Evolutionary conservation across 1,140 invertebrate genomes (phyloP).

Genomic region (Metopolophium dirhodum): DNA sequence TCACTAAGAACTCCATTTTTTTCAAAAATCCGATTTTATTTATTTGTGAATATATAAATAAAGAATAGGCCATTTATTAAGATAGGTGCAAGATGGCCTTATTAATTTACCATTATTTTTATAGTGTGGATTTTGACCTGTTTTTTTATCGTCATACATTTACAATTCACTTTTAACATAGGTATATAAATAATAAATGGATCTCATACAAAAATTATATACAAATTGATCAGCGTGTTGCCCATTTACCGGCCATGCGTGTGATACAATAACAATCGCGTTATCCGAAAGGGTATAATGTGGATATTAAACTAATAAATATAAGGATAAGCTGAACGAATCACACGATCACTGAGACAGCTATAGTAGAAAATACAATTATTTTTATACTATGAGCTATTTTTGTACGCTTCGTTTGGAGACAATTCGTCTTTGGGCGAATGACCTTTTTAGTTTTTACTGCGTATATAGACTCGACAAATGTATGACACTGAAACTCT

Average conservation of each 20-base stretch:
- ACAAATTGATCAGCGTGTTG: background rate
- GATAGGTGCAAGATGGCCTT: background rate
- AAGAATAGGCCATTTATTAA: no score
- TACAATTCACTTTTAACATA: background rate
- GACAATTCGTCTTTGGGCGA: constrained; percentile 6
- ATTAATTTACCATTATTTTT: background rate
- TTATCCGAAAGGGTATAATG: background rate
- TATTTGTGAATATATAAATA: background rate
- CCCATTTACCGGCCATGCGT: background rate
- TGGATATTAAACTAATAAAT: background rate
- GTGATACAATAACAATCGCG: background rate
- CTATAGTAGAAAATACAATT: background rate
- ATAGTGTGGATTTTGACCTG: background rate
- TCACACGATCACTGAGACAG: background rate
- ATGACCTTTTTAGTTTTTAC: background rate
- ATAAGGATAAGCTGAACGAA: constrained; percentile 1
- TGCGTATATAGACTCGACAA: background rate
- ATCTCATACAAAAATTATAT: background rate
- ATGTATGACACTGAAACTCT: background rate
- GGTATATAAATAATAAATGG: background rate
- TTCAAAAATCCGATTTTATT: background rate
- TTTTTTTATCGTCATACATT: background rate
- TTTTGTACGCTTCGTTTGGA: constrained; percentile 4
- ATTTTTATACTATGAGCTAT: background rate
- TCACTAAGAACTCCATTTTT: background rate